These are phyloP conservation scores for Cepaea hortensis DNA, from an alignment of 2,888 invertebrate genomes.

Conservation along the genomic window DNA sequence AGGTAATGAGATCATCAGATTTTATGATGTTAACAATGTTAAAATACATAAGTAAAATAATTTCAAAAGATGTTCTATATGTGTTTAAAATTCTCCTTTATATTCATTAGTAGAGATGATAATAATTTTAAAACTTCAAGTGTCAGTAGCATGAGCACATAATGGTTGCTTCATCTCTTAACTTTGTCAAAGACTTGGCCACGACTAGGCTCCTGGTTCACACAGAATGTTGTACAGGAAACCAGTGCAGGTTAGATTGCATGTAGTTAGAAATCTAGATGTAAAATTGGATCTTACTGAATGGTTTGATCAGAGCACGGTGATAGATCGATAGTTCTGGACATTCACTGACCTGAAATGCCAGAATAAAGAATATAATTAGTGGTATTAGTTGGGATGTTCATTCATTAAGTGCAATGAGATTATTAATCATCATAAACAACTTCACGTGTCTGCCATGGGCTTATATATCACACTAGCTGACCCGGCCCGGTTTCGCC, in stretches of 20 bases:
- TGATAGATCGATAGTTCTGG: slow-evolving; percentile 71
- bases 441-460: too few relatives aligned
- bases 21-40: too few relatives aligned
- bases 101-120: neutral
- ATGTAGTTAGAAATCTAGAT: neutral
- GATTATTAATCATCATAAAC: too few relatives aligned
- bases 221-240: neutral
- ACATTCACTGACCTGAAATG: slow-evolving; percentile 72
- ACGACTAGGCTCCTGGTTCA: neutral
- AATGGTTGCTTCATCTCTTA: neutral
- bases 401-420: too few relatives aligned
- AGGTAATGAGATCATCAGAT: too few relatives aligned
- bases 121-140: too few relatives aligned
- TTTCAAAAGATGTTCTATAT: neutral
- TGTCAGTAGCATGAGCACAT: neutral
- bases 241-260: slow-evolving; percentile 5
- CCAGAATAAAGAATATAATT: slow-evolving; percentile 8
- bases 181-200: neutral
- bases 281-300: neutral
- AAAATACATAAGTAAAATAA: neutral
- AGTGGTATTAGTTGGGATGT: neutral
- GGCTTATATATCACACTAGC: too few relatives aligned
- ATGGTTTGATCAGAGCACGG: slow-evolving; percentile 52
- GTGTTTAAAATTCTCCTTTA: neutral
- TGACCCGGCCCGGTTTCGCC: too few relatives aligned